phyloP scores from a whole-genome alignment of 2,113 vertebrate genomes.

The Oriolus oriolus region DNA sequence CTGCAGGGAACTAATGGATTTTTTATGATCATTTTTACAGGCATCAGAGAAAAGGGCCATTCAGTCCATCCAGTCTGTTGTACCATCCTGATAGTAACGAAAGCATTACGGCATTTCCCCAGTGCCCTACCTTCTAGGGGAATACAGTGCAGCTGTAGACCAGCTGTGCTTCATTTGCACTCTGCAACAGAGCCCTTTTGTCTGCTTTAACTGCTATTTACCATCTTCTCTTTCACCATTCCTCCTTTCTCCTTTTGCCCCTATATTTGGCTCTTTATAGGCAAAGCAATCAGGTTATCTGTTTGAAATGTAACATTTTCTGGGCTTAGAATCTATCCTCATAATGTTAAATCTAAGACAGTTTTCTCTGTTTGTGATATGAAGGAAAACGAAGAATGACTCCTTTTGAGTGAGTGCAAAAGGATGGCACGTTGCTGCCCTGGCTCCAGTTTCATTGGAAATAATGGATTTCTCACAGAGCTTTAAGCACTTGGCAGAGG shows the following conservation, averaged over 20 bases:
- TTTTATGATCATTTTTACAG: background rate
- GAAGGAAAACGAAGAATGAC: background rate
- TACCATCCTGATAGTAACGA: background rate
- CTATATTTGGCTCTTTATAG: background rate
- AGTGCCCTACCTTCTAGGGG: slow-evolving; percentile 15
- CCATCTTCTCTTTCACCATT: slow-evolving; percentile 11
- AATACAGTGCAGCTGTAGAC: slow-evolving; percentile 63
- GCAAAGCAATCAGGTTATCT: slow-evolving; percentile 30
- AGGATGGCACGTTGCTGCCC: background rate
- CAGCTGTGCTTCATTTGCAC: slow-evolving; percentile 74
- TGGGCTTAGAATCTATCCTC: background rate
- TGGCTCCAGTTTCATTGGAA: slow-evolving; percentile 10
- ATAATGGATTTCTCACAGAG: background rate
- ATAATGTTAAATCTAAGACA: background rate
- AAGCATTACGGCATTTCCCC: slow-evolving; percentile 35
- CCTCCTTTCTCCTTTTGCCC: background rate
- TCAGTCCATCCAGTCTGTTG: background rate
- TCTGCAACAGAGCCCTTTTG: slow-evolving; percentile 72
- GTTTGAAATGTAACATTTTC: slow-evolving; percentile 22
- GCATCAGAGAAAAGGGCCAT: background rate
- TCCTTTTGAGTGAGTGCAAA: background rate
- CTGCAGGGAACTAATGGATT: background rate
- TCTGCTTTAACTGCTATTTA: slow-evolving; percentile 53
- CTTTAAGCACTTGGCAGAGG: background rate
- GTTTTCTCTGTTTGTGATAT: background rate